A percentile compares a stretch with the other conserved stretches of the same genome.
These are phyloP conservation scores for Clupea harengus DNA, from an alignment of 2,113 vertebrate species.

Conservation along the genomic window DNA sequence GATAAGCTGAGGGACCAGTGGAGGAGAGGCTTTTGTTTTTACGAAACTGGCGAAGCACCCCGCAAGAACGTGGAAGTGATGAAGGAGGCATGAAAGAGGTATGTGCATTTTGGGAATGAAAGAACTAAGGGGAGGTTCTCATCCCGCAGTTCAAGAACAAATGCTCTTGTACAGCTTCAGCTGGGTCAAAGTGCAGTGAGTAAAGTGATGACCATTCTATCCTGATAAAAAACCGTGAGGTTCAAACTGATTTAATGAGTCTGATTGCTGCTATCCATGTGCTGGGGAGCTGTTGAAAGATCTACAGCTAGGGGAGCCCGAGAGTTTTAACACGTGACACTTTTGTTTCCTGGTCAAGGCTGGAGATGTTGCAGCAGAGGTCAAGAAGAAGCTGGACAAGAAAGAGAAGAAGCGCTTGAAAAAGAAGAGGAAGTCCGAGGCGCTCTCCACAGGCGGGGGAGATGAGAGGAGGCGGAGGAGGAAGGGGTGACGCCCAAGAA, in stretches of 20 bases:
- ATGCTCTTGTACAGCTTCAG: too few relatives aligned
- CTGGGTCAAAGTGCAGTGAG: constrained; percentile 57
- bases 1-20: constrained; percentile 91
- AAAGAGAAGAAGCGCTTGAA: constrained; percentile 87
- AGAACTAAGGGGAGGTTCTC: neutral
- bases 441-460: constrained; percentile 55
- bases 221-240: constrained; percentile 76
- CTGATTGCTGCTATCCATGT: constrained; percentile 72
- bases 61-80: constrained; percentile 93
- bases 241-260: constrained; percentile 97
- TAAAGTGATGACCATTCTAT: constrained; percentile 73
- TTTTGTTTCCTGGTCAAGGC: constrained; percentile 66
- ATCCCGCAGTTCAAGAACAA: neutral
- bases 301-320: too few relatives aligned
- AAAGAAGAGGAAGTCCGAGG: constrained; percentile 73
- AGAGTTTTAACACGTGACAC: too few relatives aligned
- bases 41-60: constrained; percentile 86
- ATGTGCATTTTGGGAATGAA: constrained; percentile 20
- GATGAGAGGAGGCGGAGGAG: constrained; percentile 31
- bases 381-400: constrained; percentile 82
- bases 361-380: constrained; percentile 74
- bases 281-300: neutral
- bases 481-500: constrained; percentile 49
- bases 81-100: constrained; percentile 88
- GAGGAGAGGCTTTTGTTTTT: constrained; percentile 93